A percentile compares a stretch with the other conserved stretches of the same genome.
Evolutionary conservation across 2,797 vertebrate genomes (phyloP).

Genomic region (Pangasius larnaudii): DNA sequence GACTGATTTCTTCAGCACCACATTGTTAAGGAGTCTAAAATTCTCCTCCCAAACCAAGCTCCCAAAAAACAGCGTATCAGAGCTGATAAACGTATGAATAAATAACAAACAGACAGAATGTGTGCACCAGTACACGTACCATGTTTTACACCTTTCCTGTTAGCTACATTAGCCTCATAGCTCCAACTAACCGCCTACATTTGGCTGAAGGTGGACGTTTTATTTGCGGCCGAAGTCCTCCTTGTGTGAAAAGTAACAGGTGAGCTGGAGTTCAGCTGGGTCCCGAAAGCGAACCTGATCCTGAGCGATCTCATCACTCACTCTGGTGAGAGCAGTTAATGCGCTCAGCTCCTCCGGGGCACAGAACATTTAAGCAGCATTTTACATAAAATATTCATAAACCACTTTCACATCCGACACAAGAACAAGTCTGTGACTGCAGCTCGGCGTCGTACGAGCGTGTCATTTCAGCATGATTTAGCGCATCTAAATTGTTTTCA

Average conservation of each 20-base stretch:
- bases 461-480: neutral
- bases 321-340: neutral
- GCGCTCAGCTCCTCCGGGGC: neutral
- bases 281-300: neutral
- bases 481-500: neutral
- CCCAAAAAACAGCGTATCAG: neutral
- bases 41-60: neutral
- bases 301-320: neutral
- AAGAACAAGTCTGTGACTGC: neutral
- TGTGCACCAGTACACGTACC: neutral
- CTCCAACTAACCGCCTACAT: neutral
- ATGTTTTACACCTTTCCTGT: neutral
- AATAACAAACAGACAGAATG: neutral
- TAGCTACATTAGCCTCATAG: neutral
- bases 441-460: neutral
- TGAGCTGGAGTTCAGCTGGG: neutral
- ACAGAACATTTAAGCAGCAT: neutral
- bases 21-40: neutral
- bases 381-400: constrained; percentile 10
- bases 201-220: neutral
- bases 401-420: constrained; percentile 4
- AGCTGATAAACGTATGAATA: neutral
- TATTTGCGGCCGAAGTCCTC: neutral
- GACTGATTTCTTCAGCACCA: neutral
- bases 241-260: neutral